Percentiles rank a stretch among this genome's conserved stretches.
These are phyloP conservation scores for Phalacrocorax carbo DNA, from an alignment of 2,113 vertebrate genomes.

Conservation along the genomic window DNA sequence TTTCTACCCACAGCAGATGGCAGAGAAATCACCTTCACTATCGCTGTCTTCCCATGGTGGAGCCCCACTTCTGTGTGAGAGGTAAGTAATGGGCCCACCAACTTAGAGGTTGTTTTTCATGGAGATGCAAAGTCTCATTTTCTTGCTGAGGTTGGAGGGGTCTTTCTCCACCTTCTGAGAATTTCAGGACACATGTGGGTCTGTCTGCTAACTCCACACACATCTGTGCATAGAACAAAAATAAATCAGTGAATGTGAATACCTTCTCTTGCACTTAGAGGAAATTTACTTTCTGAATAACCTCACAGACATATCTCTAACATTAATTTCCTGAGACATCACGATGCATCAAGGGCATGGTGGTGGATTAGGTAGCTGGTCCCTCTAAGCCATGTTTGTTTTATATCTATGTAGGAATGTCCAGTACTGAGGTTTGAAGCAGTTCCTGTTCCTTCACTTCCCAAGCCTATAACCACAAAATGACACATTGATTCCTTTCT, in stretches of 20 bases:
- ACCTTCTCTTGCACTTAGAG: neutral
- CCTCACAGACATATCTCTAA: neutral
- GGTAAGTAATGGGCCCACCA: neutral
- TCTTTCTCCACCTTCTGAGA: neutral
- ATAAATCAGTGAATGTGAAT: neutral
- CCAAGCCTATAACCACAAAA: neutral
- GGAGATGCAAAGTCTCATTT: neutral
- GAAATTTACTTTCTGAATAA: neutral
- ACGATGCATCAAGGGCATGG: accelerated
- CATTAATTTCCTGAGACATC: neutral
- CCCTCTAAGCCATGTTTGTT: neutral
- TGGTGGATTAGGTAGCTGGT: neutral
- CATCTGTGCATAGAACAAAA: neutral
- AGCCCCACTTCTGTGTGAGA: neutral
- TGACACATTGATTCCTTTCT: neutral
- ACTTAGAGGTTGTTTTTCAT: neutral
- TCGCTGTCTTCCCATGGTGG: neutral
- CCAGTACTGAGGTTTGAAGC: neutral
- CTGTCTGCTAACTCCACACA: neutral
- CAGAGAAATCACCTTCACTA: neutral
- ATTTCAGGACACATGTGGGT: neutral
- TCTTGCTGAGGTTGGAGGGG: neutral
- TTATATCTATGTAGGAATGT: neutral
- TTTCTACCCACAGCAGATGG: neutral
- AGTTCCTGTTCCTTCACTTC: neutral